A percentile compares a stretch with the other conserved stretches of the same genome.
These are phyloP conservation scores for Grallaria varia DNA, from an alignment of 2,113 vertebrate genomes.

Conservation along the genomic window DNA sequence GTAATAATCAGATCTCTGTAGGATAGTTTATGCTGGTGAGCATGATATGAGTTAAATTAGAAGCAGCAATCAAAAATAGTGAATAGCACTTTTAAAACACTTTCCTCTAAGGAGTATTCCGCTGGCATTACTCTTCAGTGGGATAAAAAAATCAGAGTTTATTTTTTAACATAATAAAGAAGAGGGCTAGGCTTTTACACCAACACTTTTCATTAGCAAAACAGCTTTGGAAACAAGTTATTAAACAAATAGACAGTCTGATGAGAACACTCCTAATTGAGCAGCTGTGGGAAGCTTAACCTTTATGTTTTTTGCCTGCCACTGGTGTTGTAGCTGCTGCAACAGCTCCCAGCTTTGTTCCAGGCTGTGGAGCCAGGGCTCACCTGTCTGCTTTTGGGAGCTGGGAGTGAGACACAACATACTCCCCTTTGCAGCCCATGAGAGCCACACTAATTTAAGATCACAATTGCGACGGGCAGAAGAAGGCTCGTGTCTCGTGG, in stretches of 20 bases:
- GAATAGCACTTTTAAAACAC: neutral
- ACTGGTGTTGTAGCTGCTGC: neutral
- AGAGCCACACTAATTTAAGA: neutral
- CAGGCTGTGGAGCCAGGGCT: neutral
- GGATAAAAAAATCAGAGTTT: neutral
- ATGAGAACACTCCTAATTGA: neutral
- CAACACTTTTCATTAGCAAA: neutral
- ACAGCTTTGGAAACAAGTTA: neutral
- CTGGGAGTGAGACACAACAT: neutral
- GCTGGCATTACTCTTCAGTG: neutral
- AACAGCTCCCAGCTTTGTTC: neutral
- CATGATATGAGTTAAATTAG: neutral
- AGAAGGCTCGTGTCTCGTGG: accelerated
- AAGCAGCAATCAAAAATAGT: neutral
- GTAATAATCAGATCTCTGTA: neutral
- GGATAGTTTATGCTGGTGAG: neutral
- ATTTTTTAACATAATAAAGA: neutral
- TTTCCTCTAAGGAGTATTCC: neutral
- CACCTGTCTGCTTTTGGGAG: neutral
- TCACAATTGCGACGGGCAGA: neutral
- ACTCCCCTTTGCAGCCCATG: neutral
- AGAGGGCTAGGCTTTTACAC: neutral
- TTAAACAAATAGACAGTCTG: neutral
- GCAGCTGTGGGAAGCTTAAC: neutral
- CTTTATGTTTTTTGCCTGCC: neutral